Evolutionary conservation across 1,140 invertebrate genomes (phyloP), one percentile per base, ranked within the genome.

Genomic region (Cataglyphis hispanica): DNA sequence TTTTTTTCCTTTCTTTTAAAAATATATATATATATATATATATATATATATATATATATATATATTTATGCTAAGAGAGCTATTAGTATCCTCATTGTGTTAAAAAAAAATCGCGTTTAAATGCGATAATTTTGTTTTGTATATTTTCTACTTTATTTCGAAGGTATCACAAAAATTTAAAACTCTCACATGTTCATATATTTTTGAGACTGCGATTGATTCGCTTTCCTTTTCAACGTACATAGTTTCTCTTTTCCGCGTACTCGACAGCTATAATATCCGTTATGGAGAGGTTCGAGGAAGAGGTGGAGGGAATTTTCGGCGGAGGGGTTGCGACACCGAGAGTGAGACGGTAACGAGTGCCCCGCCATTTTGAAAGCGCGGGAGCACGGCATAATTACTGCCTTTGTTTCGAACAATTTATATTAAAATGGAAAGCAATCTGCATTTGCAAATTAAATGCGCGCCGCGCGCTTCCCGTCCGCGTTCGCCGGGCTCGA

Each of bases 361-460:
- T 40, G 66, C 76, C 78, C 67, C 86, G 60, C 31, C 66, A 72
- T 80, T 88, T 86, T 83, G 84, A 89, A 86, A 86, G 86, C 81
- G 66, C 70, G 64, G 76, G 86, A 87, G 85, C 83, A 85, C 86
- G 86, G 76, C 86, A 90, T 93, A 94, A 94, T 94, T 94, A 94
- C 92, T 91, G 87, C 87, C 92, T 93, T 94, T 94, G 93, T 94
- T 94, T 92, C 90, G 78, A 93, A 93, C 94, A 92, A 93, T 94
- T 95, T 94, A 92, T 94, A 94, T 94, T 94, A 94, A 94, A 95
- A 94, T 92, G 91, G 93, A 93, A 93, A 93, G 92, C 91, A 94
- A 94, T 94, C 92, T 92, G 93, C 93, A 93, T 94, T 92, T 91
- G 92, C 91, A 93, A 94, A 94, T 94, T 93, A 93, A 94, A 94